These are phyloP conservation scores for Dicyrtomina minuta DNA, from an alignment of 2,888 invertebrate genomes.

Conservation along the genomic window DNA sequence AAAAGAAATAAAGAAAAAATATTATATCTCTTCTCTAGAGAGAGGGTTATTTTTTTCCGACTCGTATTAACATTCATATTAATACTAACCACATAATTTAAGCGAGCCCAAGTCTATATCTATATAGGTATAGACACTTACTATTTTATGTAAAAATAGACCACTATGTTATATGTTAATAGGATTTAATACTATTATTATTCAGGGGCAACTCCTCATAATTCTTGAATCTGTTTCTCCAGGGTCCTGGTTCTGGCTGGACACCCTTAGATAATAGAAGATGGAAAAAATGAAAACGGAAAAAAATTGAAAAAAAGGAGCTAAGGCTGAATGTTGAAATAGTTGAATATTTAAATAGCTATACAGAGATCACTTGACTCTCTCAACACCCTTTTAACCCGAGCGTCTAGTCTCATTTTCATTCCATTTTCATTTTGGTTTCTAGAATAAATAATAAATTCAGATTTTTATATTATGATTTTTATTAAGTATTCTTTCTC, in stretches of 20 bases:
- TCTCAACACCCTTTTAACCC: slow-evolving; percentile 32
- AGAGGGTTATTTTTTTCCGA: no score
- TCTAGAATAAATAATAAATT: not conserved
- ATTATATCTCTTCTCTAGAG: no score
- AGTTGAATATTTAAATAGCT: slow-evolving; percentile 46
- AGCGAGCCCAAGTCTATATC: no score
- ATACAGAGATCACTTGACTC: slow-evolving; percentile 39
- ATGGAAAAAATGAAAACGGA: no score
- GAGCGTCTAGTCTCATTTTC: slow-evolving; percentile 14
- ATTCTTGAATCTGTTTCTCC: slow-evolving; percentile 25
- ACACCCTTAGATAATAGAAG: no score
- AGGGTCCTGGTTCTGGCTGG: no score
- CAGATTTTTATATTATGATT: no score
- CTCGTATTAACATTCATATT: slow-evolving; percentile 1
- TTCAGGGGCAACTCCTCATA: slow-evolving; percentile 10
- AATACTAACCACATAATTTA: no score
- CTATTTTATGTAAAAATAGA: slow-evolving; percentile 7
- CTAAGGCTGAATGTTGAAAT: slow-evolving; percentile 24
- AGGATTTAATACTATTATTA: no score
- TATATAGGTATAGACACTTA: no score
- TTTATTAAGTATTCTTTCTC: not conserved
- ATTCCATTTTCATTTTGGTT: not conserved
- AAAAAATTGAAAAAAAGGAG: slow-evolving; percentile 37
- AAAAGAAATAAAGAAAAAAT: not conserved
- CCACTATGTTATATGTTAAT: not conserved